Percentiles rank a stretch among this genome's conserved stretches.
Evolutionary conservation across 2,113 vertebrate genomes (phyloP).

Genomic region (Papio anubis): DNA sequence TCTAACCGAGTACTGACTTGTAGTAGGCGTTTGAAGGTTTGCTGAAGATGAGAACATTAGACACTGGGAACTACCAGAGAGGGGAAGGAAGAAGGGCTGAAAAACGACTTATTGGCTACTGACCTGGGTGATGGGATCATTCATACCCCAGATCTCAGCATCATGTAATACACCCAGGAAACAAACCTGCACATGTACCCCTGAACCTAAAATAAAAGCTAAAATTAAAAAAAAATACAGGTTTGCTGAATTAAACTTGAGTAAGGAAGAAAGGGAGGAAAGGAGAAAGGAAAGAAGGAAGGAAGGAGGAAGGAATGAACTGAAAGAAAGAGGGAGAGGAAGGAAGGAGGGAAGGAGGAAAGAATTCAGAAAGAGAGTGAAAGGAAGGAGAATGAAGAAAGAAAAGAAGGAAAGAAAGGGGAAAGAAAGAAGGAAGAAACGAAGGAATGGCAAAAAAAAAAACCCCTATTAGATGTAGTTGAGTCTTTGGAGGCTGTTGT

Average conservation of each 20-base stretch:
- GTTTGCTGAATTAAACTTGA: background rate
- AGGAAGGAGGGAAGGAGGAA: background rate
- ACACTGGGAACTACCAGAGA: too few species aligned
- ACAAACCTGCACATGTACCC: too few species aligned
- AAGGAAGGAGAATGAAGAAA: conserved; percentile 30
- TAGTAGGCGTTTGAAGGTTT: background rate
- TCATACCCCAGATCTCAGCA: too few species aligned
- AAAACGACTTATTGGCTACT: too few species aligned
- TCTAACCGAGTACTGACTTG: too few species aligned
- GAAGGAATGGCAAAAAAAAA: background rate
- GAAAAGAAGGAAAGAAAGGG: background rate
- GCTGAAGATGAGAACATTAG: too few species aligned
- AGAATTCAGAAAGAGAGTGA: conserved; percentile 2
- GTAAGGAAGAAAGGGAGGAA: background rate
- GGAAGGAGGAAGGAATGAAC: background rate
- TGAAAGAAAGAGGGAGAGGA: background rate
- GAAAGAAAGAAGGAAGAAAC: background rate
- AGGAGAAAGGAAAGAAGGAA: background rate
- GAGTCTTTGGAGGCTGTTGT: background rate
- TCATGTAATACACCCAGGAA: too few species aligned
- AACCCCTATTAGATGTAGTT: background rate
- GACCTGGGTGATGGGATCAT: too few species aligned
- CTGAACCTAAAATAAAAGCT: too few species aligned
- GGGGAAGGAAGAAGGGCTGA: too few species aligned
- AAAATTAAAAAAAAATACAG: background rate